These are phyloP conservation scores for Capitulum mitella DNA, from an alignment of 2,888 invertebrate genomes.

Conservation along the genomic window DNA sequence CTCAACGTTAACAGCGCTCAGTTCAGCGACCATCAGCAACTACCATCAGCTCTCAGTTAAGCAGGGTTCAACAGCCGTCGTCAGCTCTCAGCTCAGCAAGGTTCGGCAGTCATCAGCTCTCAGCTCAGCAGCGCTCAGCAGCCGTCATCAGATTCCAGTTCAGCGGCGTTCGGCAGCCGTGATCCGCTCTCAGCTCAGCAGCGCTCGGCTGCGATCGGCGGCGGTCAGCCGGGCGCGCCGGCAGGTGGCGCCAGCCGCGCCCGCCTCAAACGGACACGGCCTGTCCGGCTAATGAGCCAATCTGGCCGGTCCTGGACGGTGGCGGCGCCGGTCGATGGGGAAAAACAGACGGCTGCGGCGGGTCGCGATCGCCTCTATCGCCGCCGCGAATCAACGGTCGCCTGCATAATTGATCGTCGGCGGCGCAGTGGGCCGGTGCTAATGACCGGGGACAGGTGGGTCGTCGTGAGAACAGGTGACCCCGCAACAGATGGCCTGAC, in stretches of 20 bases:
- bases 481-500: slow-evolving; percentile 16
- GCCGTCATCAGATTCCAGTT: too few species aligned
- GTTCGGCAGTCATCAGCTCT: too few species aligned
- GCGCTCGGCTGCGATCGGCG: too few species aligned
- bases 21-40: too few species aligned
- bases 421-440: not conserved
- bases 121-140: too few species aligned
- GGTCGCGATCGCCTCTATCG: not conserved
- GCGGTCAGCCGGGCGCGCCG: too few species aligned
- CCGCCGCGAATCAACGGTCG: not conserved
- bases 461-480: slow-evolving; percentile 5
- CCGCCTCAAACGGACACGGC: not conserved
- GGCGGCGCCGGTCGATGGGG: not conserved
- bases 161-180: too few species aligned
- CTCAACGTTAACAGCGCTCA: too few species aligned
- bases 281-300: not conserved
- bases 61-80: too few species aligned
- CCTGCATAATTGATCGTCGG: not conserved
- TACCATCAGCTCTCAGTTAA: too few species aligned
- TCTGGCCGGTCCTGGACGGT: not conserved
- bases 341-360: not conserved
- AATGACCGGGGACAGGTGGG: slow-evolving; percentile 9
- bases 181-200: too few species aligned
- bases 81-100: too few species aligned
- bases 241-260: not conserved